phyloP scores from a whole-genome alignment of 2,797 vertebrate species.

The Sebastes kiyomatsui region DNA sequence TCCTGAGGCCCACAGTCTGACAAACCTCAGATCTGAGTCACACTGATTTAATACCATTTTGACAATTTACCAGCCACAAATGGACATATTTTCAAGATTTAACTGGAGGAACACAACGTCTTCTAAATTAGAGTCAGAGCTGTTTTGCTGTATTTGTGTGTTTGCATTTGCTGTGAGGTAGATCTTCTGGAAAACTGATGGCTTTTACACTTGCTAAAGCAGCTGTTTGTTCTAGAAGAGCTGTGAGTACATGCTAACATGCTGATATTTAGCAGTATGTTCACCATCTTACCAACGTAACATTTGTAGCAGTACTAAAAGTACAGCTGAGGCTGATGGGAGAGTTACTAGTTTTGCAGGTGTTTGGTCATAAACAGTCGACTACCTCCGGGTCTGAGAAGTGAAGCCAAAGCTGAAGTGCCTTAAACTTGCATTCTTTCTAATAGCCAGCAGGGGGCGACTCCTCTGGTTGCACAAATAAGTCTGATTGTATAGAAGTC shows the following conservation, averaged over 20 bases:
- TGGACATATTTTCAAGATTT: not conserved
- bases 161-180: not conserved
- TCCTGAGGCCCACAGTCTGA: not conserved
- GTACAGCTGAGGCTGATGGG: too few relatives aligned
- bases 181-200: not conserved
- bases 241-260: not conserved
- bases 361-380: too few relatives aligned
- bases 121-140: not conserved
- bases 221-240: not conserved
- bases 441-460: too few relatives aligned
- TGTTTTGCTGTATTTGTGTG: not conserved
- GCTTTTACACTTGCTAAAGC: not conserved
- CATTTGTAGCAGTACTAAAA: too few relatives aligned
- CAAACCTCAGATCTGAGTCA: constrained; percentile 5
- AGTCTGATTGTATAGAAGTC: too few relatives aligned
- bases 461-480: too few relatives aligned
- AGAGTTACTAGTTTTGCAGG: too few relatives aligned
- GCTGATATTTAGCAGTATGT: not conserved
- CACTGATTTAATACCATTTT: not conserved
- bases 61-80: not conserved
- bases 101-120: not conserved
- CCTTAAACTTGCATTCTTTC: too few relatives aligned
- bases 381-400: too few relatives aligned
- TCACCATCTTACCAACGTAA: not conserved
- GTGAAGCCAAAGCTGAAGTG: too few relatives aligned